Evolutionary conservation across 1,140 invertebrate genomes (phyloP).

Genomic region (Xylocopa sonorina): DNA sequence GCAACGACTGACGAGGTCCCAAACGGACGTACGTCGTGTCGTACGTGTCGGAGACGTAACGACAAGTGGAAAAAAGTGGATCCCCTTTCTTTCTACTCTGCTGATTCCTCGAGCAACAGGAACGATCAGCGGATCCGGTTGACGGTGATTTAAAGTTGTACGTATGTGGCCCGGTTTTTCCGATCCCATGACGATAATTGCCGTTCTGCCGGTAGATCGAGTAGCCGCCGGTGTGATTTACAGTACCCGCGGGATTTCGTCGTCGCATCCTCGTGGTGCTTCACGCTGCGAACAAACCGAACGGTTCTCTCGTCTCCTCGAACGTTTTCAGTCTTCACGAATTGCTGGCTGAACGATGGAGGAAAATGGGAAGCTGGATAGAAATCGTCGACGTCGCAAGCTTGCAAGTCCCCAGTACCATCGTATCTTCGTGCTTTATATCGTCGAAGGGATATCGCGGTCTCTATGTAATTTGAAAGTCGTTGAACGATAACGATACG

Average conservation of each 20-base stretch:
- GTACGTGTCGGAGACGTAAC: background rate
- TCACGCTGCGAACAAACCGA: background rate
- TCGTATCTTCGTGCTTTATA: too few species aligned
- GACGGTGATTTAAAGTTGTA: constrained; percentile 33
- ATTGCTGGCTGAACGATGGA: background rate
- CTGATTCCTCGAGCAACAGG: constrained; percentile 10
- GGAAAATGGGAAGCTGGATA: background rate
- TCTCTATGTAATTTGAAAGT: too few species aligned
- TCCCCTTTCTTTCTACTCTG: background rate
- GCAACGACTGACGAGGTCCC: background rate
- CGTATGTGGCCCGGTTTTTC: constrained; percentile 24
- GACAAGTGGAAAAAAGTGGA: constrained; percentile 21
- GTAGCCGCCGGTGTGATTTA: constrained; percentile 40
- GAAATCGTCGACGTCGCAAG: too few species aligned
- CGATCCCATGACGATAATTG: constrained; percentile 39
- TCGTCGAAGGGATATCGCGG: too few species aligned
- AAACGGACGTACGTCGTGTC: background rate
- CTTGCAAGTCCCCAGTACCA: too few species aligned
- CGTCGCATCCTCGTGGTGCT: constrained; percentile 2
- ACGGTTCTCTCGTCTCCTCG: background rate
- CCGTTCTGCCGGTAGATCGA: constrained; percentile 22
- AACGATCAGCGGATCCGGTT: constrained; percentile 5
- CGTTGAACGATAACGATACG: too few species aligned
- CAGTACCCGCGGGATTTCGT: constrained; percentile 20
- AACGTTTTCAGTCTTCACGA: background rate